Base-by-base conservation (phyloP, 2,113 vertebrate genomes). In the Oreochromis niloticus region DNA sequence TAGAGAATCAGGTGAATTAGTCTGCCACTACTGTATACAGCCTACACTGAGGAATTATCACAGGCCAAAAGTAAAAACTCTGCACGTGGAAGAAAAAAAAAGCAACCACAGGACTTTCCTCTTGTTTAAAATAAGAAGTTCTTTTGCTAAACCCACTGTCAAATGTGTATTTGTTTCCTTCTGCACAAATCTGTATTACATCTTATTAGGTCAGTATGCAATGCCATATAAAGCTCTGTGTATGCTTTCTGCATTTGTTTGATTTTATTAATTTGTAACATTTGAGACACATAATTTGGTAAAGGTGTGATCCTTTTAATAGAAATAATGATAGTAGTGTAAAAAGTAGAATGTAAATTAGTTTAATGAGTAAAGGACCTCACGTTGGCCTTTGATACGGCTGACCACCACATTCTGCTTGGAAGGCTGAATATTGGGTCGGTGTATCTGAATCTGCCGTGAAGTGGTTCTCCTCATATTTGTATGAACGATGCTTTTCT, bases 371-470 rank as follows among this genome's bases (percentile, higher is more conserved):
- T 63, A 34, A 63, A 7, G 9, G 59, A 19, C 6, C 6, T 36
- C 30, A 63, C 16, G 2, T 36, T 19, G 59, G 59, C 59, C 59
- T 63, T 0, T 63, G 0, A 16, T 63, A 34, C 0, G 16, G 30
- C 2, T 63, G 9, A 34, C 59, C 59, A 34, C 59, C 30, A 0
- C 59, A 63, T 19, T 63, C 30, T 34, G 30, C 16, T 63, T 34
- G 9, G 5, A 63, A 36, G 30, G 59, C 59, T 63, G 59, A 63
- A 63, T 36, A 19, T 19, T 36, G 30, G 59, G 6, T 36, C 3
- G 0, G 9, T 36, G 59, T 63, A 63, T 63, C 30, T 19, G 30
- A 11, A 61, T 34, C 59, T 61, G 30, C 30, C 57, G 19, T 61
- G 30, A 16, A 4, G 0, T 34, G 57, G 30, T 61, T 61, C 57